These are phyloP conservation scores for Meteorus sp. DNA, from an alignment of 1,140 invertebrate species.

Conservation along the genomic window DNA sequence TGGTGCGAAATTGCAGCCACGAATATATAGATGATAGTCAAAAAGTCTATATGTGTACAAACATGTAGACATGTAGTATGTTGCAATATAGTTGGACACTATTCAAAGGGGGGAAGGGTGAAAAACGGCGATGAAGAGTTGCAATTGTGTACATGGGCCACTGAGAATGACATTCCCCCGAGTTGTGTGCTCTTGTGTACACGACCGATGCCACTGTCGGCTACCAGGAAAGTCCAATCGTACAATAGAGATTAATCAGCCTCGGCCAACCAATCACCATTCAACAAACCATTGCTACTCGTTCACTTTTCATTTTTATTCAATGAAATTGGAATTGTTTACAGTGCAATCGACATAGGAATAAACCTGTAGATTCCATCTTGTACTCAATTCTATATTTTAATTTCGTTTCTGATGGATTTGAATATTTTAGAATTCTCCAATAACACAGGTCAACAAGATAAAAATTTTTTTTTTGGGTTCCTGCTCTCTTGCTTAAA, in stretches of 20 bases:
- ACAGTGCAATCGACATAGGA: no score
- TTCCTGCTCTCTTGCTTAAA: no score
- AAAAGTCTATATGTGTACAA: neutral
- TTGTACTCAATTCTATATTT: no score
- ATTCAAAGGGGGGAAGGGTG: neutral
- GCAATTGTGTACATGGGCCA: neutral
- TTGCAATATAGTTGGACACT: no score
- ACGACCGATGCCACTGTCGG: neutral
- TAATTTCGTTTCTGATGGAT: no score
- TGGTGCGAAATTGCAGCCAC: no score
- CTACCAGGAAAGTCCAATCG: conserved; percentile 11
- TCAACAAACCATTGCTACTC: neutral
- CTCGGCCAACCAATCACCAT: conserved; percentile 3
- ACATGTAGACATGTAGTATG: no score
- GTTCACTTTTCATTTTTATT: neutral
- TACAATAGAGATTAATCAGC: conserved; percentile 19
- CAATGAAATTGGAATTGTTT: neutral
- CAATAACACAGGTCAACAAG: no score
- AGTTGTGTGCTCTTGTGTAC: conserved; percentile 6
- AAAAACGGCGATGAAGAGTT: neutral
- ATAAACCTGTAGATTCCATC: no score
- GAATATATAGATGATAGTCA: neutral
- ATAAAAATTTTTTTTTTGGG: no score
- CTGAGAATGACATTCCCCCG: conserved; percentile 8
- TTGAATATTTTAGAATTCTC: no score